These are phyloP conservation scores for Leucoptera coffeella DNA, from an alignment of 2,888 invertebrate species.

Conservation along the genomic window DNA sequence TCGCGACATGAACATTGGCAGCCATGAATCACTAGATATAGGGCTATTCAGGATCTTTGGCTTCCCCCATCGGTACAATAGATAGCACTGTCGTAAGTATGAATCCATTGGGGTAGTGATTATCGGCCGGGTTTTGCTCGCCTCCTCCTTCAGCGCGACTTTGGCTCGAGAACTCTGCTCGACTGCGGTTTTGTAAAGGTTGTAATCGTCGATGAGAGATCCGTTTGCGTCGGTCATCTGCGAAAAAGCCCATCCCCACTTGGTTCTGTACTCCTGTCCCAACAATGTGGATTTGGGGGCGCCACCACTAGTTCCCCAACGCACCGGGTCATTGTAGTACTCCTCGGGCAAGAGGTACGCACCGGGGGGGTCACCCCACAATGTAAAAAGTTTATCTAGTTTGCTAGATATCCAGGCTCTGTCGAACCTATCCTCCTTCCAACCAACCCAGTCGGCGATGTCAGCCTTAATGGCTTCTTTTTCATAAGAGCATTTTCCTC, in stretches of 20 bases:
- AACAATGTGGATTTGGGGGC: background rate
- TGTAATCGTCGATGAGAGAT: background rate
- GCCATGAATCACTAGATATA: background rate
- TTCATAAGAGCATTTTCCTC: background rate
- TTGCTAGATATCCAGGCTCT: background rate
- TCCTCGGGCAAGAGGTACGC: too few relatives aligned
- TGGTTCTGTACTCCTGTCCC: background rate
- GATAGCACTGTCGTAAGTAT: background rate
- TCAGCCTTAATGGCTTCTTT: background rate
- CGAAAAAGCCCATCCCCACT: background rate
- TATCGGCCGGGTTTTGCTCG: background rate
- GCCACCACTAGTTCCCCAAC: background rate
- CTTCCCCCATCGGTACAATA: background rate
- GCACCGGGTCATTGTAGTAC: background rate
- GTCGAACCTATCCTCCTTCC: background rate
- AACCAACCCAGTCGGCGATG: background rate
- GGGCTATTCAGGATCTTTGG: background rate
- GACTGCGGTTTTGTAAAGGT: background rate
- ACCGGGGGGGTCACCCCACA: background rate
- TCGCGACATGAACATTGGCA: background rate
- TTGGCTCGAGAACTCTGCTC: background rate
- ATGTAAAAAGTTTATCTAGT: background rate
- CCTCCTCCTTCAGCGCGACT: background rate
- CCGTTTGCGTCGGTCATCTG: background rate
- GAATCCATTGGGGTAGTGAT: slow-evolving; percentile 1